Base-by-base conservation (phyloP, 1,140 invertebrate genomes). In the Eumaeus atala region DNA sequence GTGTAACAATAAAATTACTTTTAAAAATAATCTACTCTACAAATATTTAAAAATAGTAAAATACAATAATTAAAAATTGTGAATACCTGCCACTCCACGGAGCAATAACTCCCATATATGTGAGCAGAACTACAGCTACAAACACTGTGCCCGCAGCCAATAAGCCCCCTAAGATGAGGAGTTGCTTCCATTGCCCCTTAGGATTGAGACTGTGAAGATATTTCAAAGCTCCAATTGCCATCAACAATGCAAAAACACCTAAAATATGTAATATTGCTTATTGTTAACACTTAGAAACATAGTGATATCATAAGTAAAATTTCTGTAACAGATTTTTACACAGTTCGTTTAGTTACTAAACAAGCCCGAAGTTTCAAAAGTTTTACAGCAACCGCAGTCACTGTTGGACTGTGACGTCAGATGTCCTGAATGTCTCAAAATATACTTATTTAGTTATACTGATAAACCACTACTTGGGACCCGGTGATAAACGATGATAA, bases 51-150 rank as follows among this genome's bases (percentile, higher is more conserved):
- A n/a, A n/a, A n/a, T n/a, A n/a, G n/a, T n/a, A n/a, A n/a, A n/a
- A n/a, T n/a, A n/a, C n/a, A 34, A 12, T 33, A 37, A 51, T 11
- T 51, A 48, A 17, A 18, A 47, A 40, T 12, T 18, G 33, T 18
- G n/a, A 4, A 14, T 49, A 92, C 91, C 98, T 91, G 74, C 98
- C 98, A 89, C 97, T 98, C 98, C 98, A 99, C 21, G 98, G 98
- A 11, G 98, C 98, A 76, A 99, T 95, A 51, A 97, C 90, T 49
- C 96, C 96, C 65, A 95, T 90, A 84, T 98, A 98, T 0, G 98
- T 99, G 0, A 99, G 88, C 1, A 90, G 84, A 53, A 99, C 95
- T 12, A 99, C 95, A 48, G 92, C 89, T 9, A 95, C 60, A 75
- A 99, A 95, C 1, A 99, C 96, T 5, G 94, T 55, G 2, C 84